Evolutionary conservation across 1,140 invertebrate genomes (phyloP), one percentile per base, ranked within the genome.

Genomic region (Bombus confusus): DNA sequence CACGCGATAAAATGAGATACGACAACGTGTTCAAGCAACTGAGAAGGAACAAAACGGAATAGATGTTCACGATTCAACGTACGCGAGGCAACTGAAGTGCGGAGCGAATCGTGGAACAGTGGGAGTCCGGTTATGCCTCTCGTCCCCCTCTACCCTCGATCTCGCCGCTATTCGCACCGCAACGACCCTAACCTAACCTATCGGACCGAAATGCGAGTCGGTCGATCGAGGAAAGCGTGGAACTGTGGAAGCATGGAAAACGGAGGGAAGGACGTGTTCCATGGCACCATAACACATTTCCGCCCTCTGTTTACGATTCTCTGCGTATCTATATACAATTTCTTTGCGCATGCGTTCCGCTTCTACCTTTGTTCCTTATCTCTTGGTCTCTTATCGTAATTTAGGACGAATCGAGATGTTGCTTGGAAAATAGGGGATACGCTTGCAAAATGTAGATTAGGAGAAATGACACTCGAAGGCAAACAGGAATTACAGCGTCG

Each of bases 71-170:
- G 39, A 37, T 62, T 41, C 73, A 59, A 43, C 59, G 34, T 80
- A 79, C 82, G 91, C 88, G 90, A 91, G 88, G 78, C 93, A 84
- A 95, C 94, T 95, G 93, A 92, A 83, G 88, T 76, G 41, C 71
- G 85, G 74, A 74, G 84, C 88, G 82, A 87, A 73, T 86, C 89
- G 79, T 39, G 75, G 37, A 62, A 81, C 80, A 15, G 59, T 72
- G 39, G 68, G 85, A 72, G 83, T 83, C 71, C 87, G 74, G 25
- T 52, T n/a, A 15, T 39, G 72, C 76, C 52, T 13, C 74, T 4
- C 77, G n/a, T 22, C 59, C 41, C 41, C 37, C 80, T 10, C 41
- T 1, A 28, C 34, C 12, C 83, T 68, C 62, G 52, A 64, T 68
- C 76, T 0, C 15, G 0, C 59, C 34, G 0, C 37, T 1, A 13